Conservation (phyloP, 2,113 vertebrate genomes). For the Sciurus niger region DNA sequence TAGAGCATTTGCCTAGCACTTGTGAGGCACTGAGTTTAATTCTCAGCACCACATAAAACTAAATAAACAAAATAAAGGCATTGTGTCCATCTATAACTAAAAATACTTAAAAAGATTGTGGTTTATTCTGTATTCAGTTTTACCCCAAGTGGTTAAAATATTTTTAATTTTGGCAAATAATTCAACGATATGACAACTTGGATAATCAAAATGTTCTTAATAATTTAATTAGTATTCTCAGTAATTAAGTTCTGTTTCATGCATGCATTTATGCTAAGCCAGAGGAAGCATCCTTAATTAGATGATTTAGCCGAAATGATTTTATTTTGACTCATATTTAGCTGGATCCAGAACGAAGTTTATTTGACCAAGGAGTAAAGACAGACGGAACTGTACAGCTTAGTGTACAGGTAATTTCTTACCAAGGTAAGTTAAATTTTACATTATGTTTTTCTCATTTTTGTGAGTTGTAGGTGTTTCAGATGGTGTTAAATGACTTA, state of each 20-base stretch:
- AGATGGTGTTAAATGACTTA: conserved; percentile 37
- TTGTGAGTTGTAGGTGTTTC: conserved; percentile 17
- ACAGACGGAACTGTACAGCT: conserved; percentile 99
- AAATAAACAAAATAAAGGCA: no score
- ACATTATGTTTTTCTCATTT: conserved; percentile 35
- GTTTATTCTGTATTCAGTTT: conserved; percentile 24
- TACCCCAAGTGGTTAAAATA: conserved; percentile 38
- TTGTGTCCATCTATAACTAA: no score
- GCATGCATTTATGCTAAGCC: conserved; percentile 50
- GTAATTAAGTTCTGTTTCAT: conserved; percentile 22
- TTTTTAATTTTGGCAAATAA: conserved; percentile 65
- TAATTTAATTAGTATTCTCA: conserved; percentile 60
- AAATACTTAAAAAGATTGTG: background rate
- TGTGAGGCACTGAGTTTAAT: no score
- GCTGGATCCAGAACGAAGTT: conserved; percentile 97
- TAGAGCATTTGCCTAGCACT: no score
- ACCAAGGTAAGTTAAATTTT: conserved; percentile 92
- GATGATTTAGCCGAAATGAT: conserved; percentile 50
- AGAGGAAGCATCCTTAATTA: background rate
- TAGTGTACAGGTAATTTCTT: conserved; percentile 97
- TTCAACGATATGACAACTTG: conserved; percentile 50
- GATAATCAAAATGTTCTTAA: conserved; percentile 44
- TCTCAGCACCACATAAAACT: no score
- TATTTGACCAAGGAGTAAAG: conserved; percentile 99
- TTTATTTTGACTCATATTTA: conserved; percentile 80